Evolutionary conservation across 2,113 vertebrate genomes (phyloP).

Genomic region (Nasalis larvatus): DNA sequence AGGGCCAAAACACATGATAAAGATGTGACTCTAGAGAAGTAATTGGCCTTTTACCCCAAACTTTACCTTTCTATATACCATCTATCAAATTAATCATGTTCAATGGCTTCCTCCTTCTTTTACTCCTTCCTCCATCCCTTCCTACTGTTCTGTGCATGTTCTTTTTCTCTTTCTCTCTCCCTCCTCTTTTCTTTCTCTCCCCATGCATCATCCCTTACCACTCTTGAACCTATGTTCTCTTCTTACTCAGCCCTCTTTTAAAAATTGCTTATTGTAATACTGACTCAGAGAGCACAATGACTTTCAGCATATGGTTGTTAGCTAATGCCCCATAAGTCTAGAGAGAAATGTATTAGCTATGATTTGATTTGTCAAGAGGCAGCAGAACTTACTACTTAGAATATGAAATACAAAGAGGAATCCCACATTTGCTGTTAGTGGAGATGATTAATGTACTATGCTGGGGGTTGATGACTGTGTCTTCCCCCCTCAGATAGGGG

Average conservation of each 20-base stretch:
- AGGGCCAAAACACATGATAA: background rate
- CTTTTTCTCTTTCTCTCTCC: background rate
- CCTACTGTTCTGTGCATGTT: background rate
- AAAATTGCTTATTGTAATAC: conserved; percentile 33
- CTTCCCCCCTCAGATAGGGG: background rate
- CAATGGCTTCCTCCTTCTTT: background rate
- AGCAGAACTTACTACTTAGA: background rate
- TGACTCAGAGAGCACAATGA: background rate
- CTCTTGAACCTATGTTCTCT: background rate
- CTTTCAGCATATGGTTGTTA: conserved; percentile 23
- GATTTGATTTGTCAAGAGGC: conserved; percentile 33
- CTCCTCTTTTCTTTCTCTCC: background rate
- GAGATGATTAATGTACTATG: conserved; percentile 20
- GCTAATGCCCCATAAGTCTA: background rate
- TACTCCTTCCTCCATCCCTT: background rate
- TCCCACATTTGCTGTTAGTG: conserved; percentile 26
- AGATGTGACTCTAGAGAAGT: conserved; percentile 35
- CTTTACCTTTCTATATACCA: background rate
- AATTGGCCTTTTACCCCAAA: background rate
- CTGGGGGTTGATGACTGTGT: background rate
- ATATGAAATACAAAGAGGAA: conserved; percentile 29
- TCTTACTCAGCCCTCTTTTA: background rate
- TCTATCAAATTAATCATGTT: background rate
- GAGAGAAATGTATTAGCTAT: conserved; percentile 52
- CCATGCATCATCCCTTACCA: background rate